Base-by-base conservation (phyloP, 2,888 invertebrate species). In the Periphyllus acericola region DNA sequence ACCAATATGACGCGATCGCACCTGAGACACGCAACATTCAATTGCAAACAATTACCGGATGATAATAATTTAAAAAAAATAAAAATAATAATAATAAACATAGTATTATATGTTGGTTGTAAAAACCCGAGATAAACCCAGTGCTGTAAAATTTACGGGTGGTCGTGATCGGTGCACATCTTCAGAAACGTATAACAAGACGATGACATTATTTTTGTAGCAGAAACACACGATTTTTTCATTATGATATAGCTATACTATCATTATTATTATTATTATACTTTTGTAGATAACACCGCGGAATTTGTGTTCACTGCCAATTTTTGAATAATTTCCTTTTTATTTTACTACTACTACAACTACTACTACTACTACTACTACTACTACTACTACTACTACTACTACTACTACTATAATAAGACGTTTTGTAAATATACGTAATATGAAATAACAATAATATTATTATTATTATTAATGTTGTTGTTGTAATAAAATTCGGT, bases 171-270 rank as follows among this genome's bases (percentile, higher is more conserved):
- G n/a, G 40, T 9, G 40, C 40, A 40, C 40, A 40, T 40, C 9
- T 40, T 40, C 40, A 40, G 8, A 55, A 72, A 74, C 17, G 6
- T 71, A 19, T 55, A 17, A 52, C 36, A 21, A 3, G 11, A 78
- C 55, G 72, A 79, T 72, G 19, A 72, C 55, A 55, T 55, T 40
- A 79, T 86, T 86, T 86, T 86, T 71, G 79, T 79, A 86, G 71
- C 14, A 8, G 40, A 78, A 78, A 68, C 21, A 52, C 36, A 29
- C 71, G 2, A 78, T 34, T 71, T 78, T 46, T 71, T 71, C 83
- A 60, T 75, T 72, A n/a, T 52, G 68, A 66, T 66, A 66, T n/a
- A 66, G n/a, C 25, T 40, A 29, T 40, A 75, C 29, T 68, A 68
- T n/a, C 68, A 66, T 32, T 78, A 52, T 52, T 52, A 32, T 11